Conservation (phyloP, 2,113 vertebrate species). For the Cercopithecus mona region DNA sequence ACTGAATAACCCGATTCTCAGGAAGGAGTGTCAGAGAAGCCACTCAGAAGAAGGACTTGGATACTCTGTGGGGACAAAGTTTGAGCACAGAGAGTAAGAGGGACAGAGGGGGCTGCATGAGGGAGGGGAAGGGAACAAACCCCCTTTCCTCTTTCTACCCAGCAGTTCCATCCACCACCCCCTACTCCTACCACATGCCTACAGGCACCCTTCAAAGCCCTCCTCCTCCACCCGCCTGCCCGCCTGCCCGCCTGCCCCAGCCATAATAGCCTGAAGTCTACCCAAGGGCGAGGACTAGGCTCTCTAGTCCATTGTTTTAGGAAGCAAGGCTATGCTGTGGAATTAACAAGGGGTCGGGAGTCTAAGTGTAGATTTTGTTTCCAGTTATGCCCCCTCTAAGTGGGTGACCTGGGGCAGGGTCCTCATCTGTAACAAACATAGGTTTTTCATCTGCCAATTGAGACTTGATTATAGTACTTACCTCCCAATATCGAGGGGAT, state of each 20-base stretch:
- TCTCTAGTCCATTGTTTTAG: background rate
- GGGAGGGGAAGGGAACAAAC: background rate
- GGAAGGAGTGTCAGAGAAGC: background rate
- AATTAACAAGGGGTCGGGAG: background rate
- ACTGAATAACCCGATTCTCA: background rate
- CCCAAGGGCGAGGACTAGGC: background rate
- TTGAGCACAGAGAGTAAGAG: background rate
- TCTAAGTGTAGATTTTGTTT: background rate
- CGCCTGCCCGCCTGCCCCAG: background rate
- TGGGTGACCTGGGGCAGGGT: background rate
- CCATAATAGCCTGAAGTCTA: background rate
- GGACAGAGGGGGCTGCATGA: background rate
- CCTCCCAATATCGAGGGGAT: background rate
- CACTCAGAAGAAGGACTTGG: background rate
- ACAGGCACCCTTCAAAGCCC: background rate
- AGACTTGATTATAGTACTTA: background rate
- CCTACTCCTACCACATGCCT: background rate
- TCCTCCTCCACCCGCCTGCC: background rate
- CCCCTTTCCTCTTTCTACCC: background rate
- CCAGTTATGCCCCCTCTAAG: background rate
- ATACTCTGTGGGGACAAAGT: background rate
- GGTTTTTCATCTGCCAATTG: background rate
- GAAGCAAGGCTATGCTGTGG: background rate
- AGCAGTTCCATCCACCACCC: background rate
- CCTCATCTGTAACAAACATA: background rate